These are phyloP conservation scores for Quadroppia sp. DNA, from an alignment of 2,888 invertebrate species.

Conservation along the genomic window DNA sequence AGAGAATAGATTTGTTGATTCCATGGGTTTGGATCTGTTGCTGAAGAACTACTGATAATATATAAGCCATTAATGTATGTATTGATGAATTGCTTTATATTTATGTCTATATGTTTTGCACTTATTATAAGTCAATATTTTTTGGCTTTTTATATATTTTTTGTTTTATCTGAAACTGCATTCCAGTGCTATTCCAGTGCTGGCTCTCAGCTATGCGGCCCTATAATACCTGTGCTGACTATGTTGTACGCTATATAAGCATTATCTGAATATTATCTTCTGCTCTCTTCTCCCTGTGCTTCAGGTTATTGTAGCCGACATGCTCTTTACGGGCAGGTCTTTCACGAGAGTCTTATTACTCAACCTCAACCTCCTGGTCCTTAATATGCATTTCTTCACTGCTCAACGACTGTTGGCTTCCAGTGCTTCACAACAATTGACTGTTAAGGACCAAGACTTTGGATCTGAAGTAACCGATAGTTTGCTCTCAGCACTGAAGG, in stretches of 20 bases:
- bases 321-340: conserved; percentile 36
- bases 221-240: neutral
- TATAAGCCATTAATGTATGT: conserved; percentile 9
- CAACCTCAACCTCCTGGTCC: conserved; percentile 38
- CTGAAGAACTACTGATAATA: neutral
- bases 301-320: conserved; percentile 29
- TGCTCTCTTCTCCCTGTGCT: conserved; percentile 7
- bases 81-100: too few species aligned
- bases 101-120: neutral
- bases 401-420: conserved; percentile 17
- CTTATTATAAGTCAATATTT: neutral
- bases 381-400: conserved; percentile 14
- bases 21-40: too few species aligned
- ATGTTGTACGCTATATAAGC: neutral
- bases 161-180: conserved; percentile 18
- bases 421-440: conserved; percentile 32
- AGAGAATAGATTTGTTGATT: too few species aligned
- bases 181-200: conserved; percentile 4
- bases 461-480: conserved; percentile 23
- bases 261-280: conserved; percentile 34
- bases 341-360: conserved; percentile 30
- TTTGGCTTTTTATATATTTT: neutral
- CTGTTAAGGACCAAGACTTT: conserved; percentile 21
- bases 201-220: conserved; percentile 12
- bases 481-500: conserved; percentile 24